A percentile compares a stretch with the other conserved stretches of the same genome.
Conservation (phyloP, 2,797 vertebrate species). For the Australoheros facetus region DNA sequence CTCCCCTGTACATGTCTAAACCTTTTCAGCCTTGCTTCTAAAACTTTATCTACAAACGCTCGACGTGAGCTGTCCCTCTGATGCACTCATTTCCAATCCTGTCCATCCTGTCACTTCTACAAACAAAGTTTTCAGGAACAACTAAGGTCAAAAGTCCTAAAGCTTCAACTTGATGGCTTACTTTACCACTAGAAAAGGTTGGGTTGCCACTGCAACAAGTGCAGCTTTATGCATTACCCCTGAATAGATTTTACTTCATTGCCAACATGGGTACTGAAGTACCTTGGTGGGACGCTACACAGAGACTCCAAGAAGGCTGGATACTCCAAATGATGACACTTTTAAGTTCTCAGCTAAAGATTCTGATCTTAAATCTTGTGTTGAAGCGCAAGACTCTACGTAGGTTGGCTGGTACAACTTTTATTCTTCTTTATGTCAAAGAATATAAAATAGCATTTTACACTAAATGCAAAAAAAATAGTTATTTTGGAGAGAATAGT, state of each 20-base stretch:
- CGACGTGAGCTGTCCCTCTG: too few relatives aligned
- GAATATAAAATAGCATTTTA: too few relatives aligned
- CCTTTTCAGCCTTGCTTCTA: too few relatives aligned
- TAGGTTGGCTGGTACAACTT: neutral
- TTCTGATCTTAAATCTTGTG: neutral
- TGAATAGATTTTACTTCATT: neutral
- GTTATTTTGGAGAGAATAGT: too few relatives aligned
- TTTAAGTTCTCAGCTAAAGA: neutral
- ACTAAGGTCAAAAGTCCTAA: neutral
- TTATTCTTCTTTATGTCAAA: too few relatives aligned
- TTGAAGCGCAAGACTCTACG: too few relatives aligned
- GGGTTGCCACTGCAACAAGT: neutral
- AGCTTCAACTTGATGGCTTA: neutral
- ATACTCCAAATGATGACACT: neutral
- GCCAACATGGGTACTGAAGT: neutral
- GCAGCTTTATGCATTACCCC: neutral
- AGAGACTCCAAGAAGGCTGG: neutral
- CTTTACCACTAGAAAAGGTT: neutral
- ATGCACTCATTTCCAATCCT: too few relatives aligned
- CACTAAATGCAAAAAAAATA: too few relatives aligned
- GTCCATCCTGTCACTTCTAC: too few relatives aligned
- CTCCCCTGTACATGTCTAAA: neutral
- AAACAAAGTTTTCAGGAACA: neutral
- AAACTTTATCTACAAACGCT: too few relatives aligned
- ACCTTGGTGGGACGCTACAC: neutral